Base-by-base conservation (phyloP, 1,140 invertebrate species). In the Eufriesea mexicana region DNA sequence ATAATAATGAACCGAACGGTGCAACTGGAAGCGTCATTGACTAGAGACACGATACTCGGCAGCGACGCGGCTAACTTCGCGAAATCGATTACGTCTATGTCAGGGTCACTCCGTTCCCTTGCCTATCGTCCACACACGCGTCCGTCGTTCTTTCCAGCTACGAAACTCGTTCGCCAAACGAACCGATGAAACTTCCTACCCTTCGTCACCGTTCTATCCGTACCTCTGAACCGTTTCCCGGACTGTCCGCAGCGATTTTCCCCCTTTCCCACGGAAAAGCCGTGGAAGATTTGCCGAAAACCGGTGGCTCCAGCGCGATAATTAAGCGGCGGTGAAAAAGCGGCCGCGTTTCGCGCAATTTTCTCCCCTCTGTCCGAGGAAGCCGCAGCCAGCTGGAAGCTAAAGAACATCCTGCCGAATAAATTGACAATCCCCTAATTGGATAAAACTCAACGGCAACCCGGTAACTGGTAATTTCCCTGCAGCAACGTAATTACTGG, bases 381-480 rank as follows among this genome's bases (percentile, higher is more conserved):
- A 76, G 25, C 51, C 42, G 0, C n/a, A 28, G 23, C 1, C 35
- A 0, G 18, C 2, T 25, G 25, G 12, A 5, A 12, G 51, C 20
- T 51, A 18, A 49, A 68, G 79, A 82, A 82, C 74, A 76, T 75
- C 51, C 62, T 25, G 79, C 42, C 49, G 73, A 82, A 68, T 82
- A 59, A 76, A 76, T 82, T 76, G 61, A 84, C 81, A 85, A 86
- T 89, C 86, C 80, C 71, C 59, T 89, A 90, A 90, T 90, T 89
- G 86, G 75, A 89, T 87, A 86, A 89, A 89, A 84, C 68, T 82
- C 76, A 73, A 72, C 81, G 74, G 83, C 79, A 74, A 84, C 70
- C 62, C 85, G 85, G 84, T 84, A 89, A 90, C 80, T 86, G 83
- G 68, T 90, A 90, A 90, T 90, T 90, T 90, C 81, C 76, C 81